Conservation (phyloP, 2,888 invertebrate species). For the Lepidonotus clava region DNA sequence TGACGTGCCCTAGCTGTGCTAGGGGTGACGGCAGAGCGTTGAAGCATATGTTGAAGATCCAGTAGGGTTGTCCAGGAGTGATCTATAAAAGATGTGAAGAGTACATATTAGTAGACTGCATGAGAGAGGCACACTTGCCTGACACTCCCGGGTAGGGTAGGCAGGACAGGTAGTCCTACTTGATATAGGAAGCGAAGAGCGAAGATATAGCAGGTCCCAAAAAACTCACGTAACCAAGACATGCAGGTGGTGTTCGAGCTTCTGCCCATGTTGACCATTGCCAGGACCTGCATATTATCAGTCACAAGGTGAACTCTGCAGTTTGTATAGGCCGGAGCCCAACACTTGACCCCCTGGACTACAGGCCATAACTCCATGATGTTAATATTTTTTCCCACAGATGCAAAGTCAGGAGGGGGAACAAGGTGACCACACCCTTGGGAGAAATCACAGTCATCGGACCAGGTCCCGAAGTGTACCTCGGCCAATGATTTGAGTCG, state of each 20-base stretch:
- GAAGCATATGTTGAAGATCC: no score
- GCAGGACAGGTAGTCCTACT: no score
- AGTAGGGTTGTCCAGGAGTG: no score
- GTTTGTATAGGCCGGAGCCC: background rate
- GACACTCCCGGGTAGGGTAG: no score
- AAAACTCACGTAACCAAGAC: background rate
- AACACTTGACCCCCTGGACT: background rate
- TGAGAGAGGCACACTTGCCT: no score
- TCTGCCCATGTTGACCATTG: background rate
- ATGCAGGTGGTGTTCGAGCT: background rate
- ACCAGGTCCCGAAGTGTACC: no score
- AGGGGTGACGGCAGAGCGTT: no score
- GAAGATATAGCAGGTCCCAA: background rate
- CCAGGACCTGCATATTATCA: conserved; percentile 2
- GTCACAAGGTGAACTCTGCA: background rate
- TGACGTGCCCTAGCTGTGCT: no score
- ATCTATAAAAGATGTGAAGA: no score
- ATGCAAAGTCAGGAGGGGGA: background rate
- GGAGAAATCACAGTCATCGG: background rate
- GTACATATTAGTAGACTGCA: no score
- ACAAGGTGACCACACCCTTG: background rate
- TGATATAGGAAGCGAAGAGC: background rate
- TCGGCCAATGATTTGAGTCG: no score
- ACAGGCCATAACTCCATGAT: background rate
- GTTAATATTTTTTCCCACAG: background rate